phyloP scores from a whole-genome alignment of 1,140 invertebrate species.

The Drosophila parabipectinata region DNA sequence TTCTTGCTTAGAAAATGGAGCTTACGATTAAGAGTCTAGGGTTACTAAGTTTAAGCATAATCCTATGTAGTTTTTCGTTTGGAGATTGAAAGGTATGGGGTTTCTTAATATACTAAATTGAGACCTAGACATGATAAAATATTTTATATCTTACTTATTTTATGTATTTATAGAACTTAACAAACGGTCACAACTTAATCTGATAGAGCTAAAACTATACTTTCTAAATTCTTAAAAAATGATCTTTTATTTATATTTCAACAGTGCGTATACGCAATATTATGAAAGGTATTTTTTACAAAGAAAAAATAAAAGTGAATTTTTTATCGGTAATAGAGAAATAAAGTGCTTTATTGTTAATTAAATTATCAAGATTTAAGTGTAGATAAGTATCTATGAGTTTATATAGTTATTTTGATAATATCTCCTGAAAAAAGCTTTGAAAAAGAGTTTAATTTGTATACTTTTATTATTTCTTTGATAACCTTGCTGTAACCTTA shows the following conservation, averaged over 20 bases:
- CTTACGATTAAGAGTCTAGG: not conserved
- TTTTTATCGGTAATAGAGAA: not conserved
- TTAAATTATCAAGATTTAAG: not conserved
- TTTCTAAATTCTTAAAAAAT: not conserved
- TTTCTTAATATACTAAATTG: too few relatives aligned
- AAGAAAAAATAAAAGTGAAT: not conserved
- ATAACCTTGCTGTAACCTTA: not conserved
- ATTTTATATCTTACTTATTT: too few relatives aligned
- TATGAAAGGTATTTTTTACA: not conserved
- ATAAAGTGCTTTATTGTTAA: not conserved
- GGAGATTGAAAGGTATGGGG: too few relatives aligned
- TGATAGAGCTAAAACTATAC: not conserved
- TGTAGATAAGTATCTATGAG: not conserved
- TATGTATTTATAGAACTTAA: too few relatives aligned
- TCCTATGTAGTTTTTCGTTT: too few relatives aligned
- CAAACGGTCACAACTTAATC: too few relatives aligned
- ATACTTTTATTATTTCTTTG: not conserved
- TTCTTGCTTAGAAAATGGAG: too few relatives aligned
- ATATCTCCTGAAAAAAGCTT: not conserved
- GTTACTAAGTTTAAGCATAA: too few relatives aligned
- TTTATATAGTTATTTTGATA: not conserved
- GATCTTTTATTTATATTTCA: not conserved
- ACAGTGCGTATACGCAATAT: not conserved
- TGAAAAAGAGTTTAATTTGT: not conserved
- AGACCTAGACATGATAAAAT: too few relatives aligned